phyloP scores from a whole-genome alignment of 1,140 invertebrate genomes.

The Olivierus martensii region DNA sequence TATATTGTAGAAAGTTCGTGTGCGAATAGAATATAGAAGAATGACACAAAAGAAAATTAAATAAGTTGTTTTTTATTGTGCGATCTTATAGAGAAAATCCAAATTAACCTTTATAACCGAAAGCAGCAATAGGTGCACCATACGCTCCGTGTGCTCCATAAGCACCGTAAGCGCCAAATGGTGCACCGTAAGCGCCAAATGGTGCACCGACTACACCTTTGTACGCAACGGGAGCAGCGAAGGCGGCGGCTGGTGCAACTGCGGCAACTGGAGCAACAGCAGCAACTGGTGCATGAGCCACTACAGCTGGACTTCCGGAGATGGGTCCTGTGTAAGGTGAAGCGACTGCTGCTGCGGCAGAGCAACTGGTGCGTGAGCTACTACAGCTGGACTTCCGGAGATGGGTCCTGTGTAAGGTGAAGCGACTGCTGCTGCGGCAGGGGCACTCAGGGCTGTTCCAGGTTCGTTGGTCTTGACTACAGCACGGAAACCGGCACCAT shows the following conservation, averaged over 20 bases:
- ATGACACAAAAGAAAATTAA: no score
- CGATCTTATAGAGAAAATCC: no score
- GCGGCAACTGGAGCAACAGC: background rate
- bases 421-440: conserved; percentile 9
- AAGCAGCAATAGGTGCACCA: no score
- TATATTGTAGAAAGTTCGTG: no score
- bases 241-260: background rate
- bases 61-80: no score
- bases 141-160: no score
- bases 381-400: background rate
- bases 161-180: no score
- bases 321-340: background rate
- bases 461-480: conserved; percentile 20
- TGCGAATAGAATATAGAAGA: no score
- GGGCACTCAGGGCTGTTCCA: conserved; percentile 15
- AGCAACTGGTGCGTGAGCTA: background rate
- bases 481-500: conserved; percentile 18
- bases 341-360: conserved; percentile 10
- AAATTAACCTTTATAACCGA: no score
- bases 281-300: background rate
- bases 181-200: no score
- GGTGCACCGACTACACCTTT: no score
- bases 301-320: background rate
- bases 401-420: background rate
- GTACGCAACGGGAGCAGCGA: background rate